Evolutionary conservation across 2,888 invertebrate species (phyloP).

Genomic region (Prosopocoilus inquinatus): DNA sequence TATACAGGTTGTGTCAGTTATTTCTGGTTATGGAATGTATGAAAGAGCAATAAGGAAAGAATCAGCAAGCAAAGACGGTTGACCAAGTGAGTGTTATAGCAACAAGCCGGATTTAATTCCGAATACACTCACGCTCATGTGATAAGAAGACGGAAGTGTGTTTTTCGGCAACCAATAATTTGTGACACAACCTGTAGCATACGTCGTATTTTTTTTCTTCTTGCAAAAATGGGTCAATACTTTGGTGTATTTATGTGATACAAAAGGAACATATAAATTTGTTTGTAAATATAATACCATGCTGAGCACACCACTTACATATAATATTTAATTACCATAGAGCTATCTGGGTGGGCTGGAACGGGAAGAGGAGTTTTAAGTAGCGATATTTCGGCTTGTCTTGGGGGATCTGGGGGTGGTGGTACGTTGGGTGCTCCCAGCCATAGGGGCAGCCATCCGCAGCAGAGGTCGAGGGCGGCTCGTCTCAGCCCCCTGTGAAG

Average conservation of each 20-base stretch:
- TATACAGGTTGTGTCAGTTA: too few relatives aligned
- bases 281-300: conserved; percentile 30
- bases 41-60: too few relatives aligned
- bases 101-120: too few relatives aligned
- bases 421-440: conserved; percentile 50
- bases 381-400: conserved; percentile 60
- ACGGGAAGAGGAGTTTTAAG: conserved; percentile 61
- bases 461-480: conserved; percentile 71
- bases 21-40: too few relatives aligned
- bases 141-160: too few relatives aligned
- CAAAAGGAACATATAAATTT: conserved; percentile 4
- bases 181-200: too few relatives aligned
- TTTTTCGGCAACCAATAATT: too few relatives aligned
- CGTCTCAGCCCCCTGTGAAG: conserved; percentile 73
- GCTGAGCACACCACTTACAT: conserved; percentile 52
- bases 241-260: background rate
- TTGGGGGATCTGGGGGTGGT: conserved; percentile 60
- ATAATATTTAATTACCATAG: conserved; percentile 57
- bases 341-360: conserved; percentile 53
- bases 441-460: conserved; percentile 58
- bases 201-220: too few relatives aligned
- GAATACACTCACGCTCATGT: too few relatives aligned
- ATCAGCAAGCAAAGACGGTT: too few relatives aligned
- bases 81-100: too few relatives aligned
- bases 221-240: too few relatives aligned